These are phyloP conservation scores for Pseudopleuronectes americanus DNA, from an alignment of 2,797 vertebrate genomes.

Conservation along the genomic window DNA sequence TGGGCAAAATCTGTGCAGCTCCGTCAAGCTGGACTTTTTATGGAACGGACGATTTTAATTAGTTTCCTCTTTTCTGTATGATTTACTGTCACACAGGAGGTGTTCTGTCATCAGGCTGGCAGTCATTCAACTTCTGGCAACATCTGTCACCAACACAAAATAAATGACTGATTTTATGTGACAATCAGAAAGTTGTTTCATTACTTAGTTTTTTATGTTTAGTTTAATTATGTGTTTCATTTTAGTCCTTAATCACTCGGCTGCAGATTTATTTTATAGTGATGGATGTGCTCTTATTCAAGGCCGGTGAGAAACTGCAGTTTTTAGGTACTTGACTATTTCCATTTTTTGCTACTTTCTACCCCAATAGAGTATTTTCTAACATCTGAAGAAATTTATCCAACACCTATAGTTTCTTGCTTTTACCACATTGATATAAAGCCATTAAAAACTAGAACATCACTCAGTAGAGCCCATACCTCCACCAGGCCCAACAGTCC, in stretches of 20 bases:
- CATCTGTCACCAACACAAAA: slow-evolving; percentile 12
- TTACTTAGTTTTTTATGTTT: not conserved
- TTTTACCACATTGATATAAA: too few species aligned
- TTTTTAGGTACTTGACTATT: too few species aligned
- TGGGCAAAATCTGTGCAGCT: not conserved
- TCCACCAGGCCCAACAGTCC: too few species aligned
- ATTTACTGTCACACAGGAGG: slow-evolving; percentile 16
- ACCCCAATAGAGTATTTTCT: too few species aligned
- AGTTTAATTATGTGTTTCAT: not conserved
- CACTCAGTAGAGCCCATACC: too few species aligned
- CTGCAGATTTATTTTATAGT: not conserved
- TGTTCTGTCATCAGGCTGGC: not conserved
- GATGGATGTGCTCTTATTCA: not conserved
- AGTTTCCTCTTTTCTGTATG: not conserved
- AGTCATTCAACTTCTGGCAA: slow-evolving; percentile 16
- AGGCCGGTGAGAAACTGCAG: not conserved
- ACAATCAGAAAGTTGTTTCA: not conserved
- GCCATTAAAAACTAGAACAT: too few species aligned
- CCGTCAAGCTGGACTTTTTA: slow-evolving; percentile 4
- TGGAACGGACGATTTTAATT: slow-evolving; percentile 9
- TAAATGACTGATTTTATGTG: not conserved
- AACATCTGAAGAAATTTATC: too few species aligned
- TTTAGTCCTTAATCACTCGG: not conserved
- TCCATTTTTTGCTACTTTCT: too few species aligned
- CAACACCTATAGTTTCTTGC: too few species aligned